A percentile compares a stretch with the other conserved stretches of the same genome.
These are phyloP conservation scores for Eledone cirrhosa DNA, from an alignment of 2,888 invertebrate genomes.

Conservation along the genomic window DNA sequence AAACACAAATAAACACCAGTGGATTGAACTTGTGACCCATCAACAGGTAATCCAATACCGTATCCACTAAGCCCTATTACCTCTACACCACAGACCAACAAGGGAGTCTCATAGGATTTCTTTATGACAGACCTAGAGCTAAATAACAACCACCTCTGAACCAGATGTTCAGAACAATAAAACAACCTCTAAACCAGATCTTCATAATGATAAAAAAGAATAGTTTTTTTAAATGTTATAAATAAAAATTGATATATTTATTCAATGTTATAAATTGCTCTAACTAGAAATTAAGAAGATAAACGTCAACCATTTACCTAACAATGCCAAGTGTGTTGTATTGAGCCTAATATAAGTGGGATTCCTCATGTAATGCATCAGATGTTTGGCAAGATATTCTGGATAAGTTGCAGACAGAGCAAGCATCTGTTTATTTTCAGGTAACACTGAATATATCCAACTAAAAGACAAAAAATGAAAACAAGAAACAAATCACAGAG, in stretches of 20 bases:
- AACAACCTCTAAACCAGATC: too few relatives aligned
- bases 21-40: too few relatives aligned
- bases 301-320: slow-evolving; percentile 57
- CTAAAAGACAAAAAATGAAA: slow-evolving; percentile 65
- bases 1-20: too few relatives aligned
- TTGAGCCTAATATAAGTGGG: slow-evolving; percentile 82
- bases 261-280: not conserved
- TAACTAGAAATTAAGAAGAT: too few relatives aligned
- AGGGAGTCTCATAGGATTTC: too few relatives aligned
- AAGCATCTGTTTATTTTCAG: slow-evolving; percentile 84
- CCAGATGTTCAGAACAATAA: too few relatives aligned
- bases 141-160: too few relatives aligned
- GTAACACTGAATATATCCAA: slow-evolving; percentile 79
- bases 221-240: not conserved
- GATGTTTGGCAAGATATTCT: slow-evolving; percentile 76
- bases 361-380: slow-evolving; percentile 80
- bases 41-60: too few relatives aligned
- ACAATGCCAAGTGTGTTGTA: slow-evolving; percentile 72
- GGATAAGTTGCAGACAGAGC: slow-evolving; percentile 94
- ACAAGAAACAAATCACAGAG: not conserved
- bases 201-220: not conserved
- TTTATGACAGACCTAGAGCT: too few relatives aligned
- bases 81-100: too few relatives aligned
- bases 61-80: too few relatives aligned
- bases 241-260: not conserved